Base-by-base conservation (phyloP, 1,140 invertebrate species). In the Achatina immaculata region DNA sequence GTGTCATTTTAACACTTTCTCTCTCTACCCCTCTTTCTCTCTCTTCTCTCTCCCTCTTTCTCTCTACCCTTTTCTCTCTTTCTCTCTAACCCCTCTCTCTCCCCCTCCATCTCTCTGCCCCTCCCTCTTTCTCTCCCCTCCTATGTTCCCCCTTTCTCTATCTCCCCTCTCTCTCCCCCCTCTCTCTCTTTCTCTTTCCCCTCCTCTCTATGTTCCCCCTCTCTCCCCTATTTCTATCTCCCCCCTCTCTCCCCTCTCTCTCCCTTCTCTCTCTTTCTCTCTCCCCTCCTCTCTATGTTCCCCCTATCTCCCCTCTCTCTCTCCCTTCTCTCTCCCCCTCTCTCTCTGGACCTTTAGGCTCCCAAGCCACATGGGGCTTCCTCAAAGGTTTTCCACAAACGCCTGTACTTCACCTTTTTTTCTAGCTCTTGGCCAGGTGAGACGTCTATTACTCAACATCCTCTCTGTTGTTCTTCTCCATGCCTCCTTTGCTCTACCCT, bases 311-410 rank as follows among this genome's bases (percentile, higher is more conserved):
- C 45, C 45, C 45, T 48, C 45, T 71, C 36, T 38, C 68, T 71
- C 68, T 38, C 36, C 45, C 45, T 48, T 71, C 36, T 71, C 36
- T 38, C 68, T 71, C 68, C 42, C 36, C 34, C 65, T 36, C n/a
- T n/a, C 65, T 24, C 14, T 36, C 65, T 31, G 7, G 7, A 9
- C 65, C 65, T 24, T 36, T 14, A 7, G 7, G 7, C n/a, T 66
- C 65, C 36, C 65, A n/a, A n/a, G n/a, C n/a, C n/a, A n/a, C n/a
- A n/a, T n/a, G n/a, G n/a, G n/a, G n/a, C n/a, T n/a, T 66, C 36
- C 65, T 66, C 36, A 9, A 9, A 7, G 7, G 7, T 66, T n/a
- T 66, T 66, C 65, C 36, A 9, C 36, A 7, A 9, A 7, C 65
- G 21, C 42, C 42, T 71, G 24, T 34, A 9, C 34, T 38, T 71